phyloP scores from a whole-genome alignment of 2,888 invertebrate genomes.

The Rhagonycha fulva region DNA sequence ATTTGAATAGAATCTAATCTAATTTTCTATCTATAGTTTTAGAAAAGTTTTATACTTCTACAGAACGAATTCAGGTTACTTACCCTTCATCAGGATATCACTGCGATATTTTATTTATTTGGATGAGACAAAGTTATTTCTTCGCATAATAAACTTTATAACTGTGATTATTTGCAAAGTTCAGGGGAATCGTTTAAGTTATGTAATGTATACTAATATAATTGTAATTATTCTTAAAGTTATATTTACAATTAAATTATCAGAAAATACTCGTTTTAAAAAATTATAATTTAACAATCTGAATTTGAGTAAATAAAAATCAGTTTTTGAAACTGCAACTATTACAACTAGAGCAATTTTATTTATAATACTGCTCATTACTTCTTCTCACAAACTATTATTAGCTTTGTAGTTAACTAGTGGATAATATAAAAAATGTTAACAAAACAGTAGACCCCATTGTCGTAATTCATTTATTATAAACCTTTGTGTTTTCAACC shows the following conservation, averaged over 20 bases:
- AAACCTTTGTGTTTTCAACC: conserved; percentile 6
- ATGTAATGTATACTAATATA: background rate
- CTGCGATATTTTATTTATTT: background rate
- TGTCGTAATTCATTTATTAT: conserved; percentile 17
- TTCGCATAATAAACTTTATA: background rate
- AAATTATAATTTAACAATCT: background rate
- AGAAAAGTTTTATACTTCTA: background rate
- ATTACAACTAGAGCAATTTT: background rate
- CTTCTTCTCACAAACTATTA: background rate
- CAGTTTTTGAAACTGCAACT: background rate
- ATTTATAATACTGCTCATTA: background rate
- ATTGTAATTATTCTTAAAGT: too few relatives aligned
- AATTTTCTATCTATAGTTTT: background rate
- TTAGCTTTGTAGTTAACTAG: background rate
- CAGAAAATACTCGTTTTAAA: background rate
- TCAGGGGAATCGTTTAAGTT: background rate
- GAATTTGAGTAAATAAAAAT: too few relatives aligned
- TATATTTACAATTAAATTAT: background rate
- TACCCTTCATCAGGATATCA: background rate
- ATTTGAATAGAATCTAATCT: background rate
- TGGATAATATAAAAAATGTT: background rate
- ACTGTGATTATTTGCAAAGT: background rate
- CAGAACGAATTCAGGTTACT: background rate
- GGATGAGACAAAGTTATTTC: background rate
- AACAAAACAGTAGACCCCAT: conserved; percentile 14